Evolutionary conservation across 2,113 vertebrate species (phyloP).

Genomic region (Elaphurus davidianus): DNA sequence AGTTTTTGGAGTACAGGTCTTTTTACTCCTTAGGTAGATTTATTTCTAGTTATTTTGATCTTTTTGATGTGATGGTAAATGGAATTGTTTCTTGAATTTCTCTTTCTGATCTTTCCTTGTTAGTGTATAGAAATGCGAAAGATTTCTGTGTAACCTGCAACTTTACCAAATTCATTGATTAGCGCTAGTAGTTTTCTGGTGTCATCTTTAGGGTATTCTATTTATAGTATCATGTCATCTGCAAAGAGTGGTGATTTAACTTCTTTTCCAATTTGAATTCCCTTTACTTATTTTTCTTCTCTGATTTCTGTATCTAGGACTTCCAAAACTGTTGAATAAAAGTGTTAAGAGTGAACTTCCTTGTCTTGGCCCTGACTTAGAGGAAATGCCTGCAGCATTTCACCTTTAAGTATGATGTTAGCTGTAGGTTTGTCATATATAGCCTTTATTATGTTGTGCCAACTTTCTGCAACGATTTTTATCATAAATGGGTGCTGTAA

Average conservation of each 20-base stretch:
- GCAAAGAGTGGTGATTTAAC: not conserved
- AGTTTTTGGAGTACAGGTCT: not conserved
- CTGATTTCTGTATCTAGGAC: not conserved
- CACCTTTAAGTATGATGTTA: too few relatives aligned
- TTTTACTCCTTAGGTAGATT: not conserved
- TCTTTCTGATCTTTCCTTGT: not conserved
- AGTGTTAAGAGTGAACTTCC: too few relatives aligned
- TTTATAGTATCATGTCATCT: not conserved
- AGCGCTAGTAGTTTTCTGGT: not conserved
- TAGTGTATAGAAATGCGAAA: not conserved
- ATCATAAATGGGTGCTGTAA: not conserved
- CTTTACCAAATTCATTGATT: not conserved
- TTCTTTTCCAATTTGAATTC: not conserved
- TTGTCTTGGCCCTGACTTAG: too few relatives aligned
- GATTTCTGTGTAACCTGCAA: not conserved
- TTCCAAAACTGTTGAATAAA: not conserved
- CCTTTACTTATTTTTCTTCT: not conserved
- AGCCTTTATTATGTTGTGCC: not conserved
- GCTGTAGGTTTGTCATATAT: not conserved
- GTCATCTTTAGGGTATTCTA: not conserved
- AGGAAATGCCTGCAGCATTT: too few relatives aligned
- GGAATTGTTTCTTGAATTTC: not conserved
- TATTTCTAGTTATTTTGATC: not conserved
- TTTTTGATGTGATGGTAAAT: not conserved
- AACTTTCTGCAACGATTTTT: not conserved